phyloP scores from a whole-genome alignment of 2,888 invertebrate genomes.

The Cryptus viduatorius region DNA sequence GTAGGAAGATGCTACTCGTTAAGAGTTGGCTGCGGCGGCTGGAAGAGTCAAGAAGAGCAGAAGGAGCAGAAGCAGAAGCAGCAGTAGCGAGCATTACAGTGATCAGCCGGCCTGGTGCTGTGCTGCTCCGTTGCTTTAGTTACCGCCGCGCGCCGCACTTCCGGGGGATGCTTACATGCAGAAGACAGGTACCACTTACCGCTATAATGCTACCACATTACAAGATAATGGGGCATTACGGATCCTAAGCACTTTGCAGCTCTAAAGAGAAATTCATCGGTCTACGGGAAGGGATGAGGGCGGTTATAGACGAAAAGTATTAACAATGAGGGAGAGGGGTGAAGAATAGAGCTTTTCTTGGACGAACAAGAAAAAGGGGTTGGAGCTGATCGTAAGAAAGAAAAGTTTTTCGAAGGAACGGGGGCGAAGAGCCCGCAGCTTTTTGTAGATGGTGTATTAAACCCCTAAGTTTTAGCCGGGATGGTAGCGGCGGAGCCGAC shows the following conservation, averaged over 20 bases:
- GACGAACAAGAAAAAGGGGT: not conserved
- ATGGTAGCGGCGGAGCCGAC: not conserved
- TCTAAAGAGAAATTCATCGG: slow-evolving; percentile 71
- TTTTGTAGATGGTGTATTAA: not conserved
- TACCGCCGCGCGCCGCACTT: slow-evolving; percentile 61
- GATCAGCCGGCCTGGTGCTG: slow-evolving; percentile 70
- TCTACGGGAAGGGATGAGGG: not conserved
- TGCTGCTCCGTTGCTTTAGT: slow-evolving; percentile 52
- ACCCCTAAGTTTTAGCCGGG: not conserved
- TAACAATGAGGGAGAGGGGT: not conserved
- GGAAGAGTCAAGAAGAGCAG: slow-evolving; percentile 35
- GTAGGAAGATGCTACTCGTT: slow-evolving; percentile 79
- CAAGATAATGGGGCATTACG: slow-evolving; percentile 80
- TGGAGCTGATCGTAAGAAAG: not conserved
- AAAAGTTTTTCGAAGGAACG: not conserved
- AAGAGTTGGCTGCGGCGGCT: slow-evolving; percentile 58
- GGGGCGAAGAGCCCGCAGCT: not conserved
- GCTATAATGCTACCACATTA: slow-evolving; percentile 80
- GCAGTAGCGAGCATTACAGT: slow-evolving; percentile 76
- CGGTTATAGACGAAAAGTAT: slow-evolving; percentile 20
- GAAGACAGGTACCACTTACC: slow-evolving; percentile 80
- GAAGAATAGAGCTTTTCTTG: not conserved
- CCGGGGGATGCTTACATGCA: slow-evolving; percentile 72
- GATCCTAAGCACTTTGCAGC: slow-evolving; percentile 73
- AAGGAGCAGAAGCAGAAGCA: slow-evolving; percentile 52